Conservation (phyloP, 30 jellyfish, hydroid and myxozoan species). For the Pseudorhiza aurosa region DNA sequence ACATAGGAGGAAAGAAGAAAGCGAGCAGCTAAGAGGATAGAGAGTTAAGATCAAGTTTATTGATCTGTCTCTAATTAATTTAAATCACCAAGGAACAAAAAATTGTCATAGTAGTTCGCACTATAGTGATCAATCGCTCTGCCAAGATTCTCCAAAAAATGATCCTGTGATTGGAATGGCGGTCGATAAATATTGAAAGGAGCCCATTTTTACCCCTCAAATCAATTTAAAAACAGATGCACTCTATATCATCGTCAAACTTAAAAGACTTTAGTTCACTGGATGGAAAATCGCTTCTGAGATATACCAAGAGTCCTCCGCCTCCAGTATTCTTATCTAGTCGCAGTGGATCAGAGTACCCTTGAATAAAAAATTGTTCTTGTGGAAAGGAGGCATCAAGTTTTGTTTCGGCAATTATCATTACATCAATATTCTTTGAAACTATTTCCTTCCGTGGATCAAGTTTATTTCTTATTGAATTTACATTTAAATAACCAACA, state of each 20-base stretch:
- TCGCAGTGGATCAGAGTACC: not conserved
- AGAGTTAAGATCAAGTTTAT: no score
- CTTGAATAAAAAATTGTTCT: not conserved
- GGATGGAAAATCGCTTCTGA: not conserved
- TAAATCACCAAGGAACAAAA: conserved; percentile 6
- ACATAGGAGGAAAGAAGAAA: no score
- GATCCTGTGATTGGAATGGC: not conserved
- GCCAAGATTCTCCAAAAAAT: conserved; percentile 21
- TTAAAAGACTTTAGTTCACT: not conserved
- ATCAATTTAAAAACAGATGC: not conserved
- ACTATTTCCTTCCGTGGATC: not conserved
- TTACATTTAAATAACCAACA: not conserved
- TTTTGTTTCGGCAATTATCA: conserved; percentile 2
- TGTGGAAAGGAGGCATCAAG: conserved; percentile 1
- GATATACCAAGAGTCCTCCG: not conserved
- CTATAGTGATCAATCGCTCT: conserved; percentile 18
- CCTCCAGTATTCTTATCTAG: not conserved
- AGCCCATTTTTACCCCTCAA: conserved; percentile 9
- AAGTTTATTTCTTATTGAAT: conserved; percentile 11
- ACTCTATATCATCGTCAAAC: not conserved
- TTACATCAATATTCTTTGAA: not conserved
- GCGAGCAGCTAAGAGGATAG: no score
- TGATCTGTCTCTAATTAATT: not conserved
- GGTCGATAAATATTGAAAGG: conserved; percentile 17
- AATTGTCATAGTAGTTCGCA: conserved; percentile 15